Conservation (phyloP, 1,140 invertebrate species). For the Papilio aristodemus region DNA sequence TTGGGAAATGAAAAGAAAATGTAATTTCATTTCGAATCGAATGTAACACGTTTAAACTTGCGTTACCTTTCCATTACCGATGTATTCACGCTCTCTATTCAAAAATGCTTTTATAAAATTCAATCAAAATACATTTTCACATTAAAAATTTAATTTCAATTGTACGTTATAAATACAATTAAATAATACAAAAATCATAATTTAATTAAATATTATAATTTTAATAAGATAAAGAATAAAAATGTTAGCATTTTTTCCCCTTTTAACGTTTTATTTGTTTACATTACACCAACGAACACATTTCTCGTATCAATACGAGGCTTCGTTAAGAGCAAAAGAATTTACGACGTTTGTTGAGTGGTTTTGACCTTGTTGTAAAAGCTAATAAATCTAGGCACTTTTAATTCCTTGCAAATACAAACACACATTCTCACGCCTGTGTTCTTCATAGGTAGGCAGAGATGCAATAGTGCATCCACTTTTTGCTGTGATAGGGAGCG, state of each 20-base stretch:
- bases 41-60: background rate
- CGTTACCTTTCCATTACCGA: background rate
- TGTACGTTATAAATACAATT: too few species aligned
- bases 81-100: background rate
- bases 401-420: background rate
- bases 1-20: background rate
- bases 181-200: too few species aligned
- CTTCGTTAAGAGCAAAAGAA: constrained; percentile 1
- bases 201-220: too few species aligned
- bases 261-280: background rate
- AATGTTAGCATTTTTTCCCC: background rate
- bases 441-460: too few species aligned
- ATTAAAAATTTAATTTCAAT: too few species aligned
- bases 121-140: background rate
- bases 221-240: too few species aligned
- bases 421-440: too few species aligned
- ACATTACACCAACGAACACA: background rate
- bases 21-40: background rate
- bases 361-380: background rate
- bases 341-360: constrained; percentile 6
- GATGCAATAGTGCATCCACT: too few species aligned
- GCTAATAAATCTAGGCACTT: background rate
- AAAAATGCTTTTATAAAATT: background rate
- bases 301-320: background rate
- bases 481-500: too few species aligned